phyloP scores from a whole-genome alignment of 2,888 invertebrate species.

The Epistrophella euchroma region DNA sequence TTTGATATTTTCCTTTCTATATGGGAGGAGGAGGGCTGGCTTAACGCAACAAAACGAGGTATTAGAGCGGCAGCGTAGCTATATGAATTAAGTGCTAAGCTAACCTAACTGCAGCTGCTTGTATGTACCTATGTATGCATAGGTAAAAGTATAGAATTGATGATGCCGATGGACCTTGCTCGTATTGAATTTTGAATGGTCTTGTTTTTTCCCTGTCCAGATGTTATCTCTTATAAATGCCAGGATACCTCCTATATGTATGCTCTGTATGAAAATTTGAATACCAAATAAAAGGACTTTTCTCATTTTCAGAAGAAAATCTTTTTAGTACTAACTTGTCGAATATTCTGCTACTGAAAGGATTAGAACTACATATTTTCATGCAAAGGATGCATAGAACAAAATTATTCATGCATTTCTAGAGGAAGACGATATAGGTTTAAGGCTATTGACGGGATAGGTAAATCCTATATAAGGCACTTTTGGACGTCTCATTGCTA shows the following conservation, averaged over 20 bases:
- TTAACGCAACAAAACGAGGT: constrained; percentile 1
- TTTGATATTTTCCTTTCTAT: neutral
- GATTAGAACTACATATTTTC: neutral
- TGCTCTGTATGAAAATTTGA: neutral
- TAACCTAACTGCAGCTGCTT: neutral
- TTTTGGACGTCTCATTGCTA: neutral
- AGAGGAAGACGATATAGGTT: neutral
- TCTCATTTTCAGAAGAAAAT: neutral
- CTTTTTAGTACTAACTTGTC: neutral
- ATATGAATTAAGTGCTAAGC: constrained; percentile 27
- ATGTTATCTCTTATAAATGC: neutral
- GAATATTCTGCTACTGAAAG: neutral
- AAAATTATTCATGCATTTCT: constrained; percentile 7
- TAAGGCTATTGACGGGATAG: neutral
- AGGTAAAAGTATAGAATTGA: constrained; percentile 8
- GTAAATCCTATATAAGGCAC: neutral
- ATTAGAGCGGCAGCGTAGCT: neutral
- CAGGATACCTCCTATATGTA: neutral
- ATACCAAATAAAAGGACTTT: neutral
- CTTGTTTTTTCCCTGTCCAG: neutral
- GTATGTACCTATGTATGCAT: neutral
- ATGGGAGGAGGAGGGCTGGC: neutral
- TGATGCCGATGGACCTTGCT: constrained; percentile 16
- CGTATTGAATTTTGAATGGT: constrained; percentile 14
- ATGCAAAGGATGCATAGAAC: neutral